These are phyloP conservation scores for Drosophila arawakana DNA, from an alignment of 1,140 invertebrate species.

Conservation along the genomic window DNA sequence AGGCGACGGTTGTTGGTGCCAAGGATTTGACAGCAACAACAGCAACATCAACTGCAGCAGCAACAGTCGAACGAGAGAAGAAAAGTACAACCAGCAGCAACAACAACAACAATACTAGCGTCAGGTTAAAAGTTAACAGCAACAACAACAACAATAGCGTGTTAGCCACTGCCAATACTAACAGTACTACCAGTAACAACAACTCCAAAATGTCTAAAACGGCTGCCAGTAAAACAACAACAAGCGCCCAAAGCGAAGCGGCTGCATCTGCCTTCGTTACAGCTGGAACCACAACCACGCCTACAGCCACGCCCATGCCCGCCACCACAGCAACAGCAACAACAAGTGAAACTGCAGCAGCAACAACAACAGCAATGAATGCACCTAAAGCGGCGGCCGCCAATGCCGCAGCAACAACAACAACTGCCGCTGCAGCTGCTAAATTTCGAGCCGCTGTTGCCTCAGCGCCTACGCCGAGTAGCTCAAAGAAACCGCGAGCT, in stretches of 20 bases:
- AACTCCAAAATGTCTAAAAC: constrained; percentile 67
- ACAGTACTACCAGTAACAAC: constrained; percentile 46
- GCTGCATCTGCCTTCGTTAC: constrained; percentile 48
- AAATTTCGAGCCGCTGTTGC: constrained; percentile 68
- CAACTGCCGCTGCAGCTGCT: constrained; percentile 63
- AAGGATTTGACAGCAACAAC: constrained; percentile 52
- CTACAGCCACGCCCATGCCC: constrained; percentile 53
- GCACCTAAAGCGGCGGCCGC: constrained; percentile 35
- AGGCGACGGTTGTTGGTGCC: constrained; percentile 26
- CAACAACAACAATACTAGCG: constrained; percentile 21
- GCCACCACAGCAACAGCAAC: constrained; percentile 46
- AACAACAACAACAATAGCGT: constrained; percentile 52
- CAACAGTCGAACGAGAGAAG: constrained; percentile 20
- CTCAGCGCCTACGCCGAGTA: constrained; percentile 59
- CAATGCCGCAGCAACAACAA: constrained; percentile 44
- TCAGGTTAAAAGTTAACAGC: constrained; percentile 72
- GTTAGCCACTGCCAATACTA: constrained; percentile 68
- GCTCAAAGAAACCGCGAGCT: constrained; percentile 65
- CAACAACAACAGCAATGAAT: constrained; percentile 50
- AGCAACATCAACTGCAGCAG: constrained; percentile 16
- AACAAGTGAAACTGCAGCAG: constrained; percentile 40
- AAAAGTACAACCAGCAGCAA: constrained; percentile 21
- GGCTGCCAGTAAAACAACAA: constrained; percentile 49
- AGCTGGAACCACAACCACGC: constrained; percentile 58
- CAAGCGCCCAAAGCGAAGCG: constrained; percentile 53